Conservation (phyloP, 2,888 invertebrate species). For the Parnassius apollo region DNA sequence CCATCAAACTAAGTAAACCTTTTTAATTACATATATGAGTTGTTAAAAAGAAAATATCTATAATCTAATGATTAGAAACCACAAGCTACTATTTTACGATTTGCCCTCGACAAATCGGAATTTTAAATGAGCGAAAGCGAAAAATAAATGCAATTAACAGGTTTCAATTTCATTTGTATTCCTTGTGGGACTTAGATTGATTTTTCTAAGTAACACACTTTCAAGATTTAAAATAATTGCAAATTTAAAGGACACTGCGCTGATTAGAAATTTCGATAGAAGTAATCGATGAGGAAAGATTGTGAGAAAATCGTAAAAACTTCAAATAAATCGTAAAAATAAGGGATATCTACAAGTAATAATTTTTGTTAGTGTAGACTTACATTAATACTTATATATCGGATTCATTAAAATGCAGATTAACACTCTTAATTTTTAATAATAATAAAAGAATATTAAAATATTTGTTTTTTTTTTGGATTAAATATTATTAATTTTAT, state of each 20-base stretch:
- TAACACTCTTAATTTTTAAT: too few species aligned
- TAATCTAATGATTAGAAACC: slow-evolving; percentile 17
- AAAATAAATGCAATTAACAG: slow-evolving; percentile 26
- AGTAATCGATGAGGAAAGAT: too few species aligned
- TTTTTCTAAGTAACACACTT: slow-evolving; percentile 12
- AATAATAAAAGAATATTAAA: not conserved
- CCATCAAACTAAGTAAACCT: not conserved
- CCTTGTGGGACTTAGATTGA: slow-evolving; percentile 15
- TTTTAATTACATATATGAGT: slow-evolving; percentile 6
- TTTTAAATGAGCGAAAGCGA: slow-evolving; percentile 27
- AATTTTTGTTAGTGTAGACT: too few species aligned
- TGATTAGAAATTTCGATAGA: too few species aligned
- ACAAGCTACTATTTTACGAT: slow-evolving; percentile 16
- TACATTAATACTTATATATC: too few species aligned
- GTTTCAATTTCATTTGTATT: slow-evolving; percentile 27
- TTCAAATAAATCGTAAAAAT: not conserved
- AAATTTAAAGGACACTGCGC: not conserved
- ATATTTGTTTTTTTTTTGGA: not conserved
- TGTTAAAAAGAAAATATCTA: slow-evolving; percentile 15
- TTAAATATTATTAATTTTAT: not conserved
- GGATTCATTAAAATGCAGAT: too few species aligned
- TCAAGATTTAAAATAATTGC: slow-evolving; percentile 8
- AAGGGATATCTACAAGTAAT: not conserved
- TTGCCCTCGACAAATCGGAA: slow-evolving; percentile 24
- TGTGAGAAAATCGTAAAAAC: not conserved